Base-by-base conservation (phyloP, 2,888 invertebrate genomes). In the Melitaea athalia region DNA sequence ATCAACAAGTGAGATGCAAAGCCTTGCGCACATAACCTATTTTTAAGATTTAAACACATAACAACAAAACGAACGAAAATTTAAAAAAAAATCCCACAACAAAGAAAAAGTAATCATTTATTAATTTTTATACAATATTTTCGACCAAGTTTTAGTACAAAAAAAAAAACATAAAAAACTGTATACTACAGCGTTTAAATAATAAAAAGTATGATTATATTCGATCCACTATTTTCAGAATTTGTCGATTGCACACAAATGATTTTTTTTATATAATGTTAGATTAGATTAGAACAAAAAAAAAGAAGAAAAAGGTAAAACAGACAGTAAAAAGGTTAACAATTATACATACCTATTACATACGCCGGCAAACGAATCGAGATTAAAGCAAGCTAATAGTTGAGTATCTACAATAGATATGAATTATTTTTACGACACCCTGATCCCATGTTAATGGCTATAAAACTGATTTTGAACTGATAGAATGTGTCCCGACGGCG, bases 381-480 rank as follows among this genome's bases (percentile, higher is more conserved):
- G 6, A 31, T 7, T 55, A 31, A 33, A 55, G 33, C 7, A 14
- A 14, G 8, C 14, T 14, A 6, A 31, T 24, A 24, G 12, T 55
- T 33, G 17, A 55, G 2, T 6, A n/a, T n/a, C n/a, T 33, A 24
- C 11, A 24, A 8, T 14, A n/a, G n/a, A 14, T 24, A 31, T 14
- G 11, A 31, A 24, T 52, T 33, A 55, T 42, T 57, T 15, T 7
- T 10, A 60, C 24, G 45, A 17, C 15, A 6, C 33, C 11, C 8
- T 60, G 15, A 15, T 12, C 57, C 45, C 45, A 42, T 38, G 61
- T 55, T 45, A 31, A 61, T 15, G 52, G 45, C 53, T 55, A 47
- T 55, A 61, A 67, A 62, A 50, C 70, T 64, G 64, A 64, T 59
- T 67, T 61, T 52, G 64, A 62, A 67, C 64, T 64, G 63, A 60